Percentiles rank a stretch among this genome's conserved stretches.
phyloP scores from a whole-genome alignment of 2,113 vertebrate species.

The Calyptommatus sinebrachiatus region DNA sequence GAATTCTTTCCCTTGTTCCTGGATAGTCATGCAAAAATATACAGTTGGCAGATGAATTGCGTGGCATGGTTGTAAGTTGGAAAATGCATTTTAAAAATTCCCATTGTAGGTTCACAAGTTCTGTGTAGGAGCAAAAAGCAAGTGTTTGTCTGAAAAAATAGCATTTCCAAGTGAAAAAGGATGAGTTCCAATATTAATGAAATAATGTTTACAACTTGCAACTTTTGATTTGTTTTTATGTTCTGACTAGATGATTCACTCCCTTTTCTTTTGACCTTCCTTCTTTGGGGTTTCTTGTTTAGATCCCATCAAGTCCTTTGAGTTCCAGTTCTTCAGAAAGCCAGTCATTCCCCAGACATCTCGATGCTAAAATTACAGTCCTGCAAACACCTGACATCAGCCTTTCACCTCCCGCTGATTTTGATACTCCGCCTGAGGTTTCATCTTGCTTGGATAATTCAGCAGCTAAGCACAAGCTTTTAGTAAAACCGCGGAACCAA shows the following conservation, averaged over 20 bases:
- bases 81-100: background rate
- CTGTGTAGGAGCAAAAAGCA: background rate
- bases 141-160: background rate
- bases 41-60: background rate
- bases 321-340: slow-evolving; percentile 62
- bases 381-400: slow-evolving; percentile 45
- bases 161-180: background rate
- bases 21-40: background rate
- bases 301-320: slow-evolving; percentile 69
- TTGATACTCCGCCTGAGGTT: slow-evolving; percentile 77
- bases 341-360: slow-evolving; percentile 53
- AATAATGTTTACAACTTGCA: background rate
- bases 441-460: slow-evolving; percentile 86
- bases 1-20: background rate
- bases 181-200: slow-evolving; percentile 1
- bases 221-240: background rate
- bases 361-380: slow-evolving; percentile 39
- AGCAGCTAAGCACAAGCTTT: slow-evolving; percentile 91
- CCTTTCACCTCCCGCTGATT: slow-evolving; percentile 71
- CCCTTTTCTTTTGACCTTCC: slow-evolving; percentile 15
- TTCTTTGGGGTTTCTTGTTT: slow-evolving; percentile 4
- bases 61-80: background rate
- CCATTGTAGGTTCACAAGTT: background rate
- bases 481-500: slow-evolving; percentile 90
- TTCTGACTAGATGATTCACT: background rate